Percentiles rank a stretch among this genome's conserved stretches.
Conservation (phyloP, 92 coral and sea anemone genomes). For the Epizoanthus scotinus region DNA sequence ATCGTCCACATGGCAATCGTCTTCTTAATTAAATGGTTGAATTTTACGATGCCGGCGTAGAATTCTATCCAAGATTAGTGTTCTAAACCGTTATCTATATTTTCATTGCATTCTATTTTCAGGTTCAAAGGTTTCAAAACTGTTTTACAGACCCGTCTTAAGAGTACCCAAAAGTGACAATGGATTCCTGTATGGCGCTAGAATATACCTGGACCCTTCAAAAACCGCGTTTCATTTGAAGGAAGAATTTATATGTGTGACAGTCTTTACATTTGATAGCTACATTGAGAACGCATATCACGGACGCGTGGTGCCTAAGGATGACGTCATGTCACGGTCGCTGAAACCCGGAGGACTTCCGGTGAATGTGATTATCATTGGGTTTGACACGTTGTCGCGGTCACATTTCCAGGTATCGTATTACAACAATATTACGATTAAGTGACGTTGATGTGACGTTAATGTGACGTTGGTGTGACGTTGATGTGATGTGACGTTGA, state of each 20-base stretch:
- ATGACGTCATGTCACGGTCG: conserved; percentile 39
- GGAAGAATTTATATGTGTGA: conserved; percentile 46
- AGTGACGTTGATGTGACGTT: too few relatives aligned
- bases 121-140: conserved; percentile 36
- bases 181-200: conserved; percentile 37
- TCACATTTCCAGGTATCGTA: conserved; percentile 31
- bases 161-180: conserved; percentile 65
- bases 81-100: too few relatives aligned
- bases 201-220: not conserved
- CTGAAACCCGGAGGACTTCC: conserved; percentile 29
- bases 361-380: conserved; percentile 45
- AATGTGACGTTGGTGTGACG: too few relatives aligned
- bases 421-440: too few relatives aligned
- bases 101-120: not conserved
- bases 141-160: conserved; percentile 35
- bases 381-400: conserved; percentile 46
- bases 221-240: not conserved
- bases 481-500: too few relatives aligned
- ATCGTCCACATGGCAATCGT: too few relatives aligned
- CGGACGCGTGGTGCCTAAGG: conserved; percentile 33
- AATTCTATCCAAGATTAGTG: not conserved
- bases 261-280: conserved; percentile 33
- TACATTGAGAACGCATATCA: conserved; percentile 35
- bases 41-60: too few relatives aligned
- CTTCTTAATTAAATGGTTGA: too few relatives aligned